These are phyloP conservation scores for Chloropsis hardwickii DNA, from an alignment of 2,113 vertebrate genomes.

Conservation along the genomic window DNA sequence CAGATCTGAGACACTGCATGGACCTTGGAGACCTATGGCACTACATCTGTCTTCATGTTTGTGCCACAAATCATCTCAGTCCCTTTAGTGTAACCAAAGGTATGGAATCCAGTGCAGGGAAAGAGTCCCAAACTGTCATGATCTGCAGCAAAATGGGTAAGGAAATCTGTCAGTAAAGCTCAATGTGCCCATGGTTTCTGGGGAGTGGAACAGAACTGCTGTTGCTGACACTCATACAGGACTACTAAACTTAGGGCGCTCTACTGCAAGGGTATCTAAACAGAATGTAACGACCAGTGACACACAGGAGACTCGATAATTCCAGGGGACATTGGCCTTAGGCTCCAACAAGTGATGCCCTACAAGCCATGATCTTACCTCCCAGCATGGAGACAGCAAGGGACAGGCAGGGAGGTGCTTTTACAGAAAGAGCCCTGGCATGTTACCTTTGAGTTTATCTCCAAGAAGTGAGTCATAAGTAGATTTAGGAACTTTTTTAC, in stretches of 20 bases:
- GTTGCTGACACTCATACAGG: not conserved
- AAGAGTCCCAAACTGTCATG: not conserved
- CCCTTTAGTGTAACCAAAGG: not conserved
- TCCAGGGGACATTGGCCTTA: not conserved
- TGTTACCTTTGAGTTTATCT: slow-evolving; percentile 82
- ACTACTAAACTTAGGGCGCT: not conserved
- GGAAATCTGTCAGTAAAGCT: not conserved
- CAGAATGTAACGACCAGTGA: not conserved
- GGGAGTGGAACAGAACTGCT: not conserved
- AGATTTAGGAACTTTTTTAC: slow-evolving; percentile 70
- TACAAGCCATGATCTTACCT: not conserved
- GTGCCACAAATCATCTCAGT: not conserved
- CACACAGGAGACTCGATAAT: not conserved
- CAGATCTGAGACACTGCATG: not conserved
- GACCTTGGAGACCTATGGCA: not conserved
- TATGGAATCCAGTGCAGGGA: not conserved
- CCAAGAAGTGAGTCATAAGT: slow-evolving; percentile 69
- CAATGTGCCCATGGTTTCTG: not conserved
- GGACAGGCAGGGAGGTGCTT: not conserved
- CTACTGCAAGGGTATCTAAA: not conserved
- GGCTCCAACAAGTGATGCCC: not conserved
- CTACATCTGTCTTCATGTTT: not conserved
- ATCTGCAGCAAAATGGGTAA: not conserved
- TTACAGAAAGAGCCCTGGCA: not conserved
- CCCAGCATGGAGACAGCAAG: not conserved